phyloP scores from a whole-genome alignment of 2,888 invertebrate species.

The Cyclophora albipunctata region DNA sequence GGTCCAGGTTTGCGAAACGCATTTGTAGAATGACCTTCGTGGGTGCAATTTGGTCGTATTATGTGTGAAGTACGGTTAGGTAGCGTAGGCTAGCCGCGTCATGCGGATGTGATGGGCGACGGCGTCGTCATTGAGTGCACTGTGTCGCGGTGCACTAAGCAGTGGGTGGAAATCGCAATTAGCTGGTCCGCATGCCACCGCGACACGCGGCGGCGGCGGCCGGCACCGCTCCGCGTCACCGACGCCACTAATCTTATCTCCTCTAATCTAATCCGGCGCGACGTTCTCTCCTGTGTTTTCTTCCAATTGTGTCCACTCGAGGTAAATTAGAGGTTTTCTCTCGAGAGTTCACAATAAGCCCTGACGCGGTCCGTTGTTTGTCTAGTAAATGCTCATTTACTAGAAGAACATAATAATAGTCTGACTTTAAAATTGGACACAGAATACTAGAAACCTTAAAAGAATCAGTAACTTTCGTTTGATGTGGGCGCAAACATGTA shows the following conservation, averaged over 20 bases:
- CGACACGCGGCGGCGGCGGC: slow-evolving; percentile 26
- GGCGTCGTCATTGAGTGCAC: slow-evolving; percentile 10
- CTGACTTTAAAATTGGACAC: too few relatives aligned
- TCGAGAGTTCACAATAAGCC: slow-evolving; percentile 50
- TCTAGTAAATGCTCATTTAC: slow-evolving; percentile 30
- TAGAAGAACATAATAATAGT: too few relatives aligned
- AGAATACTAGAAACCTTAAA: too few relatives aligned
- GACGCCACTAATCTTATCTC: slow-evolving; percentile 68
- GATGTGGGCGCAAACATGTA: too few relatives aligned
- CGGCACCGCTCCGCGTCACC: slow-evolving; percentile 20
- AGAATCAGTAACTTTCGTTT: too few relatives aligned
- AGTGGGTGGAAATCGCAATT: slow-evolving; percentile 45
- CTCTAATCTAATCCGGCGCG: slow-evolving; percentile 67
- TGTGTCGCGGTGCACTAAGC: slow-evolving; percentile 8
- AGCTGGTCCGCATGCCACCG: slow-evolving; percentile 49
- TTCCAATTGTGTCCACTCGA: slow-evolving; percentile 72
- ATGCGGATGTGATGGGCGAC: slow-evolving; percentile 14
- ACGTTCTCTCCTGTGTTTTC: slow-evolving; percentile 71
- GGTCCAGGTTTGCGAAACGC: slow-evolving; percentile 11
- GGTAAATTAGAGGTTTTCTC: slow-evolving; percentile 69
- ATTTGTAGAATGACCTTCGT: slow-evolving; percentile 5
- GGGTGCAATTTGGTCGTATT: slow-evolving; percentile 4
- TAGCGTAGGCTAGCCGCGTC: slow-evolving; percentile 8
- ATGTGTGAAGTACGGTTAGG: not conserved
- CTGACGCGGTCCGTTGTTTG: slow-evolving; percentile 44